Conservation (phyloP, 2,113 vertebrate species). For the Capreolus pygargus region DNA sequence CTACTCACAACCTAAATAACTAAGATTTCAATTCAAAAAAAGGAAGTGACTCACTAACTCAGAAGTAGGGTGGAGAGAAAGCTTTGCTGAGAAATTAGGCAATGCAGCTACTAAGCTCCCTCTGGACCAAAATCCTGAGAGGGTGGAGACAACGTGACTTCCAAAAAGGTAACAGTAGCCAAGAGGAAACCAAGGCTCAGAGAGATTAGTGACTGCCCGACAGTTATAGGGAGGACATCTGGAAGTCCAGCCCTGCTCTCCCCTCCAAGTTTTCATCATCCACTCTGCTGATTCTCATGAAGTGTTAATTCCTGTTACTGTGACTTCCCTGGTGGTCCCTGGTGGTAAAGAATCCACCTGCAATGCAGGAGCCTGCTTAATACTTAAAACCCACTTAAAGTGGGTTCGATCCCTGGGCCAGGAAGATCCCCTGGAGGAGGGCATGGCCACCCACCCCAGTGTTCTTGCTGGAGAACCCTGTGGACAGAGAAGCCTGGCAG, state of each 20-base stretch:
- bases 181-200: neutral
- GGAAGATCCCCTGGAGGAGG: neutral
- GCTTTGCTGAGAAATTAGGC: slow-evolving; percentile 37
- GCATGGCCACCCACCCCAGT: neutral
- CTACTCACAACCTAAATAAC: slow-evolving; percentile 56
- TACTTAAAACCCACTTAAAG: too few relatives aligned
- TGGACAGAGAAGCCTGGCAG: neutral
- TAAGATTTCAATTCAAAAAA: slow-evolving; percentile 54
- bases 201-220: neutral
- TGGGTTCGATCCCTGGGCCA: neutral
- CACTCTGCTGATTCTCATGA: neutral
- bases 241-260: neutral
- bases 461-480: neutral
- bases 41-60: slow-evolving; percentile 70
- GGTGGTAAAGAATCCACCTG: neutral
- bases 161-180: neutral
- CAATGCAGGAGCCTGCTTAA: neutral
- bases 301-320: neutral
- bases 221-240: neutral
- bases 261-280: neutral
- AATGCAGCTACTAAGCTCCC: neutral
- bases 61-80: slow-evolving; percentile 1
- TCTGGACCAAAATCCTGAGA: neutral
- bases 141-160: neutral
- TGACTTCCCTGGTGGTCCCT: neutral